These are phyloP conservation scores for Mylabris phalerata DNA, from an alignment of 1,140 invertebrate species.

Conservation along the genomic window DNA sequence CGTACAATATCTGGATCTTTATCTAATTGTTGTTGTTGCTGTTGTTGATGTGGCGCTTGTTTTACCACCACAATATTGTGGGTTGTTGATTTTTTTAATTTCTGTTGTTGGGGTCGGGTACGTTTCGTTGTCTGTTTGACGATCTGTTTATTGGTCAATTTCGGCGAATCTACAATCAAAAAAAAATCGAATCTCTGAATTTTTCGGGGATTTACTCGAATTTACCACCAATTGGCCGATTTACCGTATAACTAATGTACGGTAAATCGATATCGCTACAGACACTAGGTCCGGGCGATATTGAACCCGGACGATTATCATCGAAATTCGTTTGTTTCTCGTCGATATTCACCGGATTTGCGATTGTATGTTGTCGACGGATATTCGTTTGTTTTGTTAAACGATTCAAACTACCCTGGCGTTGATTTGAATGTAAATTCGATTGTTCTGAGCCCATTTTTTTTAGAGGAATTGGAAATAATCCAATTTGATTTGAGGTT, in stretches of 20 bases:
- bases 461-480: no score
- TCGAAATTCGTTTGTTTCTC: conserved; percentile 17
- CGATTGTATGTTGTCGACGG: conserved; percentile 51
- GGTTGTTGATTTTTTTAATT: conserved; percentile 29
- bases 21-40: conserved; percentile 51
- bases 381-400: conserved; percentile 37
- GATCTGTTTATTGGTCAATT: conserved; percentile 55
- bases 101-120: conserved; percentile 20
- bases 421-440: no score
- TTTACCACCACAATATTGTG: conserved; percentile 83
- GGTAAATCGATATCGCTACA: conserved; percentile 86
- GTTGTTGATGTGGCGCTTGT: conserved; percentile 57
- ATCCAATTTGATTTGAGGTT: no score
- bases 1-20: conserved; percentile 75
- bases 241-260: conserved; percentile 91
- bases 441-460: no score
- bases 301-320: conserved; percentile 56
- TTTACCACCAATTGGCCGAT: conserved; percentile 77
- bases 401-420: not conserved
- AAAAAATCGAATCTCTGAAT: not conserved
- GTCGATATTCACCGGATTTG: conserved; percentile 42
- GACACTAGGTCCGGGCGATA: conserved; percentile 76
- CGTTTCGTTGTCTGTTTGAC: conserved; percentile 33
- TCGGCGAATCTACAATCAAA: conserved; percentile 58
- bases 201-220: conserved; percentile 8